Evolutionary conservation across 2,888 invertebrate genomes (phyloP).

Genomic region (Stramonita haemastoma): DNA sequence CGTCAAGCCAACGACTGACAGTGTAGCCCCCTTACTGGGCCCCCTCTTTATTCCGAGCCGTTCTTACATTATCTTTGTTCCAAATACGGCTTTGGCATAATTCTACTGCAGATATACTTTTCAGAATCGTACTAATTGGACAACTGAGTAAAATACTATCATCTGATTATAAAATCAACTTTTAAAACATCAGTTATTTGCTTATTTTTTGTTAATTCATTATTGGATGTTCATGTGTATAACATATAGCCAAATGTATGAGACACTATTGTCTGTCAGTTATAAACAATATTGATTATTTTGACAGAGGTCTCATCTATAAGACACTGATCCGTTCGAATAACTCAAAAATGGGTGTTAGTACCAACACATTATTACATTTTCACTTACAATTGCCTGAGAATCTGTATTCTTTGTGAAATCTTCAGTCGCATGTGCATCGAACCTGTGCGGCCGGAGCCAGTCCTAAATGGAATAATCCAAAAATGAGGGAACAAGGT

Average conservation of each 20-base stretch:
- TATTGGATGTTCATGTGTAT: conserved; percentile 21
- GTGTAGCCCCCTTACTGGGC: conserved; percentile 38
- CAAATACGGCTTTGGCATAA: neutral
- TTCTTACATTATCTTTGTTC: conserved; percentile 27
- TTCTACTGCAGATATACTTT: neutral
- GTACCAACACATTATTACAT: neutral
- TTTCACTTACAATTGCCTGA: conserved; percentile 31
- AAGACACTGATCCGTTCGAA: neutral
- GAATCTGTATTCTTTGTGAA: conserved; percentile 32
- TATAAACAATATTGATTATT: neutral
- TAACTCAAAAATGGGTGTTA: neutral
- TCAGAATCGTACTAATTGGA: neutral
- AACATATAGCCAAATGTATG: conserved; percentile 2
- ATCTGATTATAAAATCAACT: neutral
- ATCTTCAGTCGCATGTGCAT: conserved; percentile 33
- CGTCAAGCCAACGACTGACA: conserved; percentile 14
- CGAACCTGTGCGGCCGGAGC: conserved; percentile 36
- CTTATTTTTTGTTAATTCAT: neutral
- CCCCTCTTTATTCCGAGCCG: conserved; percentile 24
- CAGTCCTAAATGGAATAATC: conserved; percentile 34
- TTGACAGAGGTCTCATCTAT: neutral
- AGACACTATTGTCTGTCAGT: neutral
- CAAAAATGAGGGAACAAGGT: conserved; percentile 23
- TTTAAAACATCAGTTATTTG: neutral
- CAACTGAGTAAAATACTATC: neutral